These are phyloP conservation scores for Diplogasteroides magnus DNA, from an alignment of 1,140 invertebrate genomes.

Conservation along the genomic window DNA sequence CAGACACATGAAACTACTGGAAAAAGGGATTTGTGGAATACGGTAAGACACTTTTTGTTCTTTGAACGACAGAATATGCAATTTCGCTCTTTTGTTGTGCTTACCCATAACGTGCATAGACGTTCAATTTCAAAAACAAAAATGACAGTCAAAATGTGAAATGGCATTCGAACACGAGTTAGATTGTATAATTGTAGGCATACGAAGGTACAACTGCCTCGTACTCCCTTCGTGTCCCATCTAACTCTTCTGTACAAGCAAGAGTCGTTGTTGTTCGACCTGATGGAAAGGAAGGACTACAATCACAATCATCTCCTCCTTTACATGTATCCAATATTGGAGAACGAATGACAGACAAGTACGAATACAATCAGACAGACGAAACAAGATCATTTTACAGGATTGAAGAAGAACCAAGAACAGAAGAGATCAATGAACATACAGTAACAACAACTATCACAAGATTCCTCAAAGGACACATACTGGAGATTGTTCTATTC, in stretches of 20 bases:
- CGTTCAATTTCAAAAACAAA: neutral
- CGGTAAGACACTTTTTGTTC: neutral
- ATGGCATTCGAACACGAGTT: neutral
- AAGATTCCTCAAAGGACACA: too few species aligned
- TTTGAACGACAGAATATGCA: neutral
- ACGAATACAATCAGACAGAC: too few species aligned
- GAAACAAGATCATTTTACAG: too few species aligned
- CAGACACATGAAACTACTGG: neutral
- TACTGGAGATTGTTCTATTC: too few species aligned
- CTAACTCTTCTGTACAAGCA: neutral
- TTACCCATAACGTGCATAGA: neutral
- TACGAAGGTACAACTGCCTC: neutral
- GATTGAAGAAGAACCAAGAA: too few species aligned
- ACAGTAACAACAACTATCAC: too few species aligned
- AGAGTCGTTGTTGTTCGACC: neutral
- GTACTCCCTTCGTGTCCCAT: neutral
- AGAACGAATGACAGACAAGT: too few species aligned
- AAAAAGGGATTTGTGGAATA: neutral
- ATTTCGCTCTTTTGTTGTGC: neutral
- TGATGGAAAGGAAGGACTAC: neutral
- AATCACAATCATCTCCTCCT: neutral
- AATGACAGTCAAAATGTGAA: neutral
- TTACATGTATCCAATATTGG: neutral
- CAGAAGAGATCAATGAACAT: too few species aligned
- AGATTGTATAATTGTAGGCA: neutral